A percentile compares a stretch with the other conserved stretches of the same genome.
Evolutionary conservation across 2,888 invertebrate species (phyloP).

Genomic region (Cerceris ruficornis): DNA sequence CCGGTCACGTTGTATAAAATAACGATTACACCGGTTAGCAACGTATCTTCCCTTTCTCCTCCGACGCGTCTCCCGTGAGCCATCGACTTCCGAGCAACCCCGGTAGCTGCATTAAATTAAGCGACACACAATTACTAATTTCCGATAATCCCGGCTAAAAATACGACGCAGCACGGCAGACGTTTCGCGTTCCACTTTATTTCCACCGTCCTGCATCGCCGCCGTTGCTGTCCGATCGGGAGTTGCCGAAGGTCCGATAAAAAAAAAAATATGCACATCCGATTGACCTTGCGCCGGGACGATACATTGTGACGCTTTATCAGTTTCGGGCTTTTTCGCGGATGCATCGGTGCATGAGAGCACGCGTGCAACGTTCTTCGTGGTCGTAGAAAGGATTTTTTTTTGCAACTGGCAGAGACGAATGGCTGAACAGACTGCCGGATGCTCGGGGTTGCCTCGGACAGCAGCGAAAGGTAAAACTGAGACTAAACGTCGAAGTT

Average conservation of each 20-base stretch:
- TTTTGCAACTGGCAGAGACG: conserved; percentile 42
- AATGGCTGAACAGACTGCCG: conserved; percentile 26
- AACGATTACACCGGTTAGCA: conserved; percentile 28
- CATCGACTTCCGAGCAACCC: conserved; percentile 16
- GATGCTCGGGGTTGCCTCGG: background rate
- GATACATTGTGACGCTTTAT: background rate
- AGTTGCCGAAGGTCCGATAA: background rate
- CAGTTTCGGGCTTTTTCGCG: background rate
- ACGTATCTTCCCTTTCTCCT: conserved; percentile 14
- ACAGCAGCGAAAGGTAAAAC: conserved; percentile 26
- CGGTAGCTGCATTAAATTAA: conserved; percentile 29
- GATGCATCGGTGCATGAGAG: background rate
- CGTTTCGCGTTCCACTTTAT: conserved; percentile 2
- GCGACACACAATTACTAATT: conserved; percentile 42
- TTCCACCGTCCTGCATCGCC: background rate
- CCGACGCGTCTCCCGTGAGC: conserved; percentile 22
- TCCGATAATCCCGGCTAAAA: conserved; percentile 35
- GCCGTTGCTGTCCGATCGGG: background rate
- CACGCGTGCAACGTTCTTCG: background rate
- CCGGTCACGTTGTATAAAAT: conserved; percentile 35
- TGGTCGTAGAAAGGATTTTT: conserved; percentile 3
- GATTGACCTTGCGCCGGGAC: conserved; percentile 21
- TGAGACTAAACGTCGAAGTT: conserved; percentile 38
- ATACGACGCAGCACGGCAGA: background rate
- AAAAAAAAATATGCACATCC: conserved; percentile 16